phyloP scores from a whole-genome alignment of 2,797 vertebrate genomes.

The Huso huso region DNA sequence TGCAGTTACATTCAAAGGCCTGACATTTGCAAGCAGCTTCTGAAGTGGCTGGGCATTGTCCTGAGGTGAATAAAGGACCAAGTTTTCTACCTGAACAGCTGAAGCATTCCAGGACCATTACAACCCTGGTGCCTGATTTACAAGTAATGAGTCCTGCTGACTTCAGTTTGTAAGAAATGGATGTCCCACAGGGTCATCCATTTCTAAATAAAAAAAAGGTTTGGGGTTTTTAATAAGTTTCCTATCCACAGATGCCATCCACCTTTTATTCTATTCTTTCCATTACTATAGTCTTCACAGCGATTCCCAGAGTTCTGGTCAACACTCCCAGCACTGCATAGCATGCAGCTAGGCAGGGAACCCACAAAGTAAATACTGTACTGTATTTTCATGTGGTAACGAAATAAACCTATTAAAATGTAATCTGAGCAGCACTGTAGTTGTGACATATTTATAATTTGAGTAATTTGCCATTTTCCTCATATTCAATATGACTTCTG shows the following conservation, averaged over 20 bases:
- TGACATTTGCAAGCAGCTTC: constrained; percentile 69
- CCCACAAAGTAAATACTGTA: no score
- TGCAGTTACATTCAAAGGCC: constrained; percentile 75
- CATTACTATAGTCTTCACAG: constrained; percentile 69
- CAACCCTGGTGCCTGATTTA: constrained; percentile 69
- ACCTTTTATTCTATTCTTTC: constrained; percentile 76
- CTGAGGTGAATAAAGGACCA: constrained; percentile 61
- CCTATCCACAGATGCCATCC: constrained; percentile 78
- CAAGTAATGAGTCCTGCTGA: constrained; percentile 76
- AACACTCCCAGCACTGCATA: constrained; percentile 26
- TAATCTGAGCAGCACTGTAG: no score
- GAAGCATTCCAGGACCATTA: constrained; percentile 70
- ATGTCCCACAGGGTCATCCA: constrained; percentile 71
- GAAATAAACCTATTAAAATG: no score
- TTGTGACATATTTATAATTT: no score
- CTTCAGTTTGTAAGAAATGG: constrained; percentile 68
- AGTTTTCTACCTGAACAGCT: constrained; percentile 78
- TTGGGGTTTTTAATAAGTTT: constrained; percentile 72
- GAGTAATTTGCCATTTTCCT: no score
- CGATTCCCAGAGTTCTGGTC: constrained; percentile 67
- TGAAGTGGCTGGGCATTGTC: constrained; percentile 64
- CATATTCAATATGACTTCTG: no score
- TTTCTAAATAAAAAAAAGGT: constrained; percentile 74
- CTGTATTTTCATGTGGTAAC: no score
- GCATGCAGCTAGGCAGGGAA: no score